Evolutionary conservation across 2,888 invertebrate genomes (phyloP), one percentile per base, ranked within the genome.

Genomic region (Caenorhabditis sinica): DNA sequence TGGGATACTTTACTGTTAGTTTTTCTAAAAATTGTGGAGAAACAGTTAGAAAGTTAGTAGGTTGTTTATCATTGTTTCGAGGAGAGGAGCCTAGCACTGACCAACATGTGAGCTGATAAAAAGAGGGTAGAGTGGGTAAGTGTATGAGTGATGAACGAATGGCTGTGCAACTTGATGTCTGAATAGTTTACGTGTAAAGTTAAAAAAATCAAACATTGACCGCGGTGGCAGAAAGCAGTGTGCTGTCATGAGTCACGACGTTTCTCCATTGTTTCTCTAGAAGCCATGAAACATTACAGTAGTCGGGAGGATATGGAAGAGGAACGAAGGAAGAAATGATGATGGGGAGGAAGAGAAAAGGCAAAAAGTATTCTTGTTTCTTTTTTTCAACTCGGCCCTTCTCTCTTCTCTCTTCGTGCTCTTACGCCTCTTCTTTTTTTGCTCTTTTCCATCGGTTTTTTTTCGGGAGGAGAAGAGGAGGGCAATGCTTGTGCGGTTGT

Each of bases 331-430:
- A 68, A 53, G 36, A 33, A 33, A 20, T 51, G n/a, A 30, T 49
- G 25, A 30, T 8, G 25, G 25, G 15, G 8, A 33, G 36, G 51
- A 49, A 30, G n/a, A 30, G 30, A 33, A 68, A 68, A 33, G 25
- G 33, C 51, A 68, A 51, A 56, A 68, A 68, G 51, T 30, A 68
- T 53, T 68, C 36, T 53, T 53, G 68, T 68, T 68, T 68, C 68
- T 68, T 68, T 68, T 68, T 68, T 68, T 23, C 49, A 49, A 45
- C 45, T 2, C 23, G 49, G 25, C 49, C 28, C 49, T 23, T 53
- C 68, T 53, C 33, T 53, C 36, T 65, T 65, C 30, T 45, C 17
- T 66, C 25, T 49, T 66, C 33, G 23, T 6, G 23, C n/a, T 53
- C n/a, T 66, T 66, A 33, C 33, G 49, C 30, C 49, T 53, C 53